Evolutionary conservation across 2,888 invertebrate genomes (phyloP).

Genomic region (Stenurella melanura): DNA sequence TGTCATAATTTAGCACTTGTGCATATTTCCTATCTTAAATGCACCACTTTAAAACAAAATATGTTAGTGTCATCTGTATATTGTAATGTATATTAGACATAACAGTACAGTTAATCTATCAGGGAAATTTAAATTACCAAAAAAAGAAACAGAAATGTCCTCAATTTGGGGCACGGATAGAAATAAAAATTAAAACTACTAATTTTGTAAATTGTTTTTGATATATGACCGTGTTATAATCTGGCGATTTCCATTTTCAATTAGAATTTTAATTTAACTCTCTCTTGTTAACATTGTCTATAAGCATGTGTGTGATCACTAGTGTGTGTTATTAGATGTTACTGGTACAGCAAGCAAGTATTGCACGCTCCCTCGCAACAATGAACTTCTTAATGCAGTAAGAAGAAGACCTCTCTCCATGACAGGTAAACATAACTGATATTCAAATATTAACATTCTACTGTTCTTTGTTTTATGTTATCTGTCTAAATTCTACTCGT

Average conservation of each 20-base stretch:
- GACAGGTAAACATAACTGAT: conserved; percentile 73
- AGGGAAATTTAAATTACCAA: no score
- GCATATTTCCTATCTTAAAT: no score
- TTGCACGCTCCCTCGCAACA: conserved; percentile 75
- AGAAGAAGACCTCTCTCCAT: conserved; percentile 78
- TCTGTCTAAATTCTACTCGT: background rate
- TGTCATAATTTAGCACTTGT: no score
- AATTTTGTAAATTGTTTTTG: no score
- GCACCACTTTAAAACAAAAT: no score
- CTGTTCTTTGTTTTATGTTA: conserved; percentile 15
- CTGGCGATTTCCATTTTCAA: background rate
- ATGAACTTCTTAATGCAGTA: conserved; percentile 75
- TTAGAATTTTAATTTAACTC: conserved; percentile 20
- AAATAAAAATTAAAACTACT: no score
- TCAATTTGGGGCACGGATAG: no score
- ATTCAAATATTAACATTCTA: conserved; percentile 8
- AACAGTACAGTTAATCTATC: no score
- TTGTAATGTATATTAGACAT: no score
- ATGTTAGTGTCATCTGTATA: no score
- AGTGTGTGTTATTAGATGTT: conserved; percentile 70
- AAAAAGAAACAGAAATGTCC: no score
- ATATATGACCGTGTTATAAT: background rate
- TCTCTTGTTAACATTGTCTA: conserved; percentile 31
- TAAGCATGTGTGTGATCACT: conserved; percentile 67
- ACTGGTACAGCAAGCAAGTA: conserved; percentile 77